These are phyloP conservation scores for Andrena bicolor DNA, from an alignment of 2,888 invertebrate genomes.

Conservation along the genomic window DNA sequence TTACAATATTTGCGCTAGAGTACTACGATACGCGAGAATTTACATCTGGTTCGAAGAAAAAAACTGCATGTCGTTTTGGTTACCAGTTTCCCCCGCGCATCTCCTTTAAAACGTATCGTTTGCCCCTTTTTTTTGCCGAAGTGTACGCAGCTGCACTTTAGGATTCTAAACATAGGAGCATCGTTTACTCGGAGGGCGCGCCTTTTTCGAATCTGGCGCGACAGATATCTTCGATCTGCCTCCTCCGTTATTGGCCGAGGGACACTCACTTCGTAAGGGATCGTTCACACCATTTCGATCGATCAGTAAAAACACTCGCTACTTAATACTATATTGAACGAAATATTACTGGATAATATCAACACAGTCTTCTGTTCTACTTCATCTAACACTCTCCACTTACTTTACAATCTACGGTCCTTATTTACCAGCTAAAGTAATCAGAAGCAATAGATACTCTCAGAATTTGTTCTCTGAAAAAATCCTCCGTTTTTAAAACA, in stretches of 20 bases:
- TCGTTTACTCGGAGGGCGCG: conserved; percentile 49
- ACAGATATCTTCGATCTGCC: conserved; percentile 45
- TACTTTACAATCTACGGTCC: too few relatives aligned
- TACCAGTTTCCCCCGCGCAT: not conserved
- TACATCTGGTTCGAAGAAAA: conserved; percentile 2
- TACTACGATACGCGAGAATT: not conserved
- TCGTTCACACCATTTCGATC: conserved; percentile 23
- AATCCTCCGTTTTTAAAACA: not conserved
- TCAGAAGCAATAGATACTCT: too few relatives aligned
- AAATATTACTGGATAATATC: too few relatives aligned
- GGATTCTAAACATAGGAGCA: conserved; percentile 48
- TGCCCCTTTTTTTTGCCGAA: conserved; percentile 32
- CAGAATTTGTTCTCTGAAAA: too few relatives aligned
- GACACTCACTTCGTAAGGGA: conserved; percentile 36
- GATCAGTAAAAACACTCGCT: not conserved
- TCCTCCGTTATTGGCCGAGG: conserved; percentile 52
- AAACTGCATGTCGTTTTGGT: not conserved
- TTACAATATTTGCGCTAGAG: conserved; percentile 33
- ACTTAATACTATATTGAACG: not conserved
- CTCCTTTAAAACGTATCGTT: conserved; percentile 48
- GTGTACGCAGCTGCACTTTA: conserved; percentile 57
- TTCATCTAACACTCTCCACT: too few relatives aligned
- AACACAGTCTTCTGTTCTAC: too few relatives aligned
- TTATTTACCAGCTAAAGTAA: too few relatives aligned
- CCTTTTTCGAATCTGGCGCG: conserved; percentile 61